Evolutionary conservation across 1,140 invertebrate genomes (phyloP).

Genomic region (Caenorhabditis remanei): DNA sequence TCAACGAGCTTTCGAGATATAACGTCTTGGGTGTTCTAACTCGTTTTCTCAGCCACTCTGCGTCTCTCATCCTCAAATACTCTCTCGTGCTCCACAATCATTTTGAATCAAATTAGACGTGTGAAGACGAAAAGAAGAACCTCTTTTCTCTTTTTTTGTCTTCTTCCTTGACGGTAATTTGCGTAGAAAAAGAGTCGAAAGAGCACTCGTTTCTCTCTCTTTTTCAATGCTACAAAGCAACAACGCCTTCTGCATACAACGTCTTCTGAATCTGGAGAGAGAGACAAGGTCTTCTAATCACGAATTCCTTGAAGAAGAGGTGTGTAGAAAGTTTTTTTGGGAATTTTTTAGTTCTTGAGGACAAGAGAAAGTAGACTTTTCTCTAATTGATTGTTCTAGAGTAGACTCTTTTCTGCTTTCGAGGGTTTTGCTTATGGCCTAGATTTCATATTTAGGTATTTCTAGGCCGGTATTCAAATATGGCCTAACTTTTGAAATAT

Average conservation of each 20-base stretch:
- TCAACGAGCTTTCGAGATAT: background rate
- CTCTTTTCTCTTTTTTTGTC: background rate
- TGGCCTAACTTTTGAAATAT: no score
- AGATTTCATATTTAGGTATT: background rate
- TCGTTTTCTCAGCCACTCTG: background rate
- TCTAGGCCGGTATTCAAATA: no score
- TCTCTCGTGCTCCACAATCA: background rate
- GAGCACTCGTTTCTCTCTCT: background rate
- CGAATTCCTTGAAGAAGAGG: background rate
- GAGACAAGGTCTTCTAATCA: background rate
- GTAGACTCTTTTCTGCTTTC: background rate
- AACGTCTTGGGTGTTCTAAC: background rate
- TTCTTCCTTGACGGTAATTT: constrained; percentile 31
- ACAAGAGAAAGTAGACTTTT: background rate
- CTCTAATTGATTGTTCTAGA: background rate
- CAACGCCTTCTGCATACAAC: background rate
- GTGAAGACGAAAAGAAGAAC: constrained; percentile 8
- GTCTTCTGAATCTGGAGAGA: background rate
- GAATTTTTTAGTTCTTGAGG: background rate
- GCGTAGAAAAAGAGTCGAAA: constrained; percentile 41
- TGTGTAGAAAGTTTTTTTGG: background rate
- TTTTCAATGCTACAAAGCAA: constrained; percentile 31
- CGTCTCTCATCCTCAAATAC: background rate
- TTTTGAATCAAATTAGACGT: constrained; percentile 46
- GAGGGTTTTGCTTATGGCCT: no score